These are phyloP conservation scores for Dromas ardeola DNA, from an alignment of 2,113 vertebrate genomes.

Conservation along the genomic window DNA sequence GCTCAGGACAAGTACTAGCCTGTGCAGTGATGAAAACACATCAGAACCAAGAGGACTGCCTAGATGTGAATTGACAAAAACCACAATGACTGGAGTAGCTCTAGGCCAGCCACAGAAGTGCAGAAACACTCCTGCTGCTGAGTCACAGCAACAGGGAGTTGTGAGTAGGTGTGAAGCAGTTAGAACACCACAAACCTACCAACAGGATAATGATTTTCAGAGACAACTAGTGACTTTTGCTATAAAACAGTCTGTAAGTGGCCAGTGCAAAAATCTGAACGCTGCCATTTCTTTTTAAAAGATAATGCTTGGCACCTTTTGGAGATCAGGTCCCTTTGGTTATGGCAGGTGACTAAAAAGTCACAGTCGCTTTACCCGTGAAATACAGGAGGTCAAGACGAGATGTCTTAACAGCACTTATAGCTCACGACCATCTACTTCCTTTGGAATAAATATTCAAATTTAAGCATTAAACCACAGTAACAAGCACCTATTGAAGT, in stretches of 20 bases:
- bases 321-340: neutral
- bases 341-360: neutral
- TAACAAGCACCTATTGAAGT: neutral
- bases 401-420: neutral
- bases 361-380: neutral
- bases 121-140: neutral
- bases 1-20: neutral
- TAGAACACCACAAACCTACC: neutral
- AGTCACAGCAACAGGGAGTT: slow-evolving; percentile 14
- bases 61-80: neutral
- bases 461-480: neutral
- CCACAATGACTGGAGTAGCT: neutral
- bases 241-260: neutral
- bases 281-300: neutral
- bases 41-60: neutral
- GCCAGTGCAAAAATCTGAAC: neutral
- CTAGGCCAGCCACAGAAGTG: neutral
- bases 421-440: neutral
- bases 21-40: neutral
- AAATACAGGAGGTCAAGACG: neutral
- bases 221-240: neutral
- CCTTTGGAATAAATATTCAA: neutral
- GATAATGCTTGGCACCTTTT: neutral
- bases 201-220: neutral
- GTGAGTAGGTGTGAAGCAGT: neutral